Conservation (phyloP, 2,797 vertebrate genomes). For the Apogon hyalosoma region DNA sequence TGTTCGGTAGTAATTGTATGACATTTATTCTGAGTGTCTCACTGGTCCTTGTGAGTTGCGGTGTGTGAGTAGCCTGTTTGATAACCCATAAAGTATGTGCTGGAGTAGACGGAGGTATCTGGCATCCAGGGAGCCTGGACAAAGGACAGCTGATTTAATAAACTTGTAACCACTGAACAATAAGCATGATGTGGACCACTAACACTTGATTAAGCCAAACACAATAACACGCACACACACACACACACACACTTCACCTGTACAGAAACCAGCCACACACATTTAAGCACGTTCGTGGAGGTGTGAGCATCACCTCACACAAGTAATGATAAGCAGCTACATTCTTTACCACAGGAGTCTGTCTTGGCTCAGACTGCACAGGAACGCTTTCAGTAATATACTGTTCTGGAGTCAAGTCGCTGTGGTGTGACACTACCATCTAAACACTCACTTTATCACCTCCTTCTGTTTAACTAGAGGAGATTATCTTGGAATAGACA, state of each 20-base stretch:
- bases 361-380: slow-evolving; percentile 6
- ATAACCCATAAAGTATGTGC: slow-evolving; percentile 49
- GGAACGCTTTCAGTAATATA: background rate
- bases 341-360: slow-evolving; percentile 11
- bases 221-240: slow-evolving; percentile 16
- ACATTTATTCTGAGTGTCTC: slow-evolving; percentile 36
- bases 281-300: slow-evolving; percentile 7
- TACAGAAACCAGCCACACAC: background rate
- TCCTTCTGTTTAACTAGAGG: slow-evolving; percentile 29
- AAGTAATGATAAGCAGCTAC: too few relatives aligned
- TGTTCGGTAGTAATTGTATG: slow-evolving; percentile 43
- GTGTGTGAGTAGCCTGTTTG: slow-evolving; percentile 33
- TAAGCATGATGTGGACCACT: slow-evolving; percentile 4
- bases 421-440: slow-evolving; percentile 3
- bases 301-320: background rate
- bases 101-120: slow-evolving; percentile 18
- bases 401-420: slow-evolving; percentile 28
- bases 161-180: slow-evolving; percentile 33
- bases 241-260: background rate
- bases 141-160: slow-evolving; percentile 14
- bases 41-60: slow-evolving; percentile 16
- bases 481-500: slow-evolving; percentile 13
- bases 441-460: slow-evolving; percentile 38
- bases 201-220: slow-evolving; percentile 21
- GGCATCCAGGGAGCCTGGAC: slow-evolving; percentile 12